Conservation (phyloP, 2,888 invertebrate species). For the Machimus atricapillus region DNA sequence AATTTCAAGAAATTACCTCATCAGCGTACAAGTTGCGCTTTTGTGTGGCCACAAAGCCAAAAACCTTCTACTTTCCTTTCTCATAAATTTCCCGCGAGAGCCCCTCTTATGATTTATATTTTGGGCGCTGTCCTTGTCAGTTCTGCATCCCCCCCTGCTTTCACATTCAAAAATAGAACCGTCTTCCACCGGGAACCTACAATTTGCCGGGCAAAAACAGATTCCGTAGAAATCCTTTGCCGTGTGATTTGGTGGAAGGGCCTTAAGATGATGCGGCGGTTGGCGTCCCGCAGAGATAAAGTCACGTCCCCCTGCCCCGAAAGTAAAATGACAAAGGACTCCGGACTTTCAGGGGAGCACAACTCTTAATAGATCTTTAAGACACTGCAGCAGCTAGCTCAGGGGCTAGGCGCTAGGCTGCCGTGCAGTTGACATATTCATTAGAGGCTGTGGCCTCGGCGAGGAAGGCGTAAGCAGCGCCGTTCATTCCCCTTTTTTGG, state of each 20-base stretch:
- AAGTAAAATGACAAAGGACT: not conserved
- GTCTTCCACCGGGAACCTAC: not conserved
- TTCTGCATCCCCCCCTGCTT: not conserved
- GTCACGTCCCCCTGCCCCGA: not conserved
- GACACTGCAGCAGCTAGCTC: constrained; percentile 1
- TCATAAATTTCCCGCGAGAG: constrained; percentile 33
- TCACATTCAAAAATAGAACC: not conserved
- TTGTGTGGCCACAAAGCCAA: not conserved
- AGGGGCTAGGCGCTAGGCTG: not conserved
- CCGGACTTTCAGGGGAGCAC: constrained; percentile 3
- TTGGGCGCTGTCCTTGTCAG: not conserved
- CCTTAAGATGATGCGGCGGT: not conserved
- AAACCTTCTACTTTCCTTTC: not conserved
- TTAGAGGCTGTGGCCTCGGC: constrained; percentile 17
- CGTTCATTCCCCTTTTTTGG: constrained; percentile 19
- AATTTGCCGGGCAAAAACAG: constrained; percentile 10
- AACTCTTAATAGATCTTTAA: constrained; percentile 32
- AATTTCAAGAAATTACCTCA: not conserved
- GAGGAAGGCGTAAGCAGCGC: not conserved
- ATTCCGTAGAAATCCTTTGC: constrained; percentile 7
- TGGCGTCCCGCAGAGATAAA: not conserved
- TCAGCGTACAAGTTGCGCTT: not conserved
- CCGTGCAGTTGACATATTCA: constrained; percentile 42
- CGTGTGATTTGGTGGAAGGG: not conserved
- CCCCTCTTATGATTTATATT: not conserved